phyloP scores from a whole-genome alignment of 2,113 vertebrate species.

The Melanotaenia duboulayi region DNA sequence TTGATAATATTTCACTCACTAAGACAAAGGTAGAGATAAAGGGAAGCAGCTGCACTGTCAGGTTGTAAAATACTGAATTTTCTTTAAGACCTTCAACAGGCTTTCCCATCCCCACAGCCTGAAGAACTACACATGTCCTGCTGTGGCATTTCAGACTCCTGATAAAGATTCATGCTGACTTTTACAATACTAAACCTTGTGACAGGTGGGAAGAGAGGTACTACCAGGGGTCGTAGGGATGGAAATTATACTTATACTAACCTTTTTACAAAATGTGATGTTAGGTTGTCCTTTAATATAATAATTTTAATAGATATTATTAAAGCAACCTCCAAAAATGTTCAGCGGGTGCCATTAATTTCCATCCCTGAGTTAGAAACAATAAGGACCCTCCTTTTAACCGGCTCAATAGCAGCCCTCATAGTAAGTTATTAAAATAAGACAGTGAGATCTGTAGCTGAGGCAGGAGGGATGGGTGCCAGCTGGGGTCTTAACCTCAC shows the following conservation, averaged over 20 bases:
- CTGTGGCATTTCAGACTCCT: slow-evolving; percentile 25
- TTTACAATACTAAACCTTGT: slow-evolving; percentile 11
- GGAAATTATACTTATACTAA: slow-evolving; percentile 51
- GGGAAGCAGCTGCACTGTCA: slow-evolving; percentile 48
- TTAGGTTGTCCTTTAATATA: slow-evolving; percentile 24
- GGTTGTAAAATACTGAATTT: slow-evolving; percentile 62
- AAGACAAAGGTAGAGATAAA: slow-evolving; percentile 44
- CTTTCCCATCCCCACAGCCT: slow-evolving; percentile 65
- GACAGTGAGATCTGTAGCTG: slow-evolving; percentile 34
- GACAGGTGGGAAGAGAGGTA: slow-evolving; percentile 25
- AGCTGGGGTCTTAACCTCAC: slow-evolving; percentile 69
- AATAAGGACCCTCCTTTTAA: slow-evolving; percentile 39
- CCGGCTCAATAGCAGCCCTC: slow-evolving; percentile 18
- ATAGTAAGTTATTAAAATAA: slow-evolving; percentile 12
- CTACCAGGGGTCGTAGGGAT: slow-evolving; percentile 55
- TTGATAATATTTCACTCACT: slow-evolving; percentile 45
- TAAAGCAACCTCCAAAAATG: slow-evolving; percentile 40
- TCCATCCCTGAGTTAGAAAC: slow-evolving; percentile 68
- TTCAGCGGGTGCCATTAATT: slow-evolving; percentile 48
- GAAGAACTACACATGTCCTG: slow-evolving; percentile 38
- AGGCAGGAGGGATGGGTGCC: slow-evolving; percentile 65
- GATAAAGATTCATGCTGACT: not conserved
- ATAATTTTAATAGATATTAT: slow-evolving; percentile 21
- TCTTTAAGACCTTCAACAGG: slow-evolving; percentile 61
- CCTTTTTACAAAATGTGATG: slow-evolving; percentile 30